phyloP scores from a whole-genome alignment of 1,140 invertebrate genomes.

The Neocloeon triangulifer region DNA sequence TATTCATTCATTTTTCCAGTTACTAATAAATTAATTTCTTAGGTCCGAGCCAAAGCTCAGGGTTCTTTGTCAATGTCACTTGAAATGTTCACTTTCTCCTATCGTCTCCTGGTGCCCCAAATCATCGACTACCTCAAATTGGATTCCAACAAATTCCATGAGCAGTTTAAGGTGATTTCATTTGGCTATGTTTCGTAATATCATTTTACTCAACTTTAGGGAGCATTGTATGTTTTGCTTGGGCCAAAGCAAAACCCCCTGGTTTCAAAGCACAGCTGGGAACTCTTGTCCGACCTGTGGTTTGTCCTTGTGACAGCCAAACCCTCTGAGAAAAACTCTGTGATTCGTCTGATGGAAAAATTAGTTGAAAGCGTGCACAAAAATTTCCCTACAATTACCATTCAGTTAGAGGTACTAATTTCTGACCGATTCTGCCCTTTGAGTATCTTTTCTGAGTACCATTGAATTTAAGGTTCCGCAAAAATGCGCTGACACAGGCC shows the following conservation, averaged over 20 bases:
- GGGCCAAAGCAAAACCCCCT: slow-evolving; percentile 36
- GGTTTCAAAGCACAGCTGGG: slow-evolving; percentile 51
- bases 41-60: slow-evolving; percentile 40
- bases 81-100: slow-evolving; percentile 32
- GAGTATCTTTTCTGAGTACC: too few relatives aligned
- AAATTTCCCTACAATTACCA: slow-evolving; percentile 30
- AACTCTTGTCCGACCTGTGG: slow-evolving; percentile 43
- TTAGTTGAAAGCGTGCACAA: slow-evolving; percentile 23
- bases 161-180: slow-evolving; percentile 39
- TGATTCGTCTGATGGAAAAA: slow-evolving; percentile 46
- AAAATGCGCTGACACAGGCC: slow-evolving; percentile 22
- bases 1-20: slow-evolving; percentile 3
- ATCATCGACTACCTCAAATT: slow-evolving; percentile 31
- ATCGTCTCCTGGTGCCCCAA: slow-evolving; percentile 27
- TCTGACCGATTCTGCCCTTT: too few relatives aligned
- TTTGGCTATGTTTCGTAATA: slow-evolving; percentile 3
- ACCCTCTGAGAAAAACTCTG: slow-evolving; percentile 58
- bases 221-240: slow-evolving; percentile 50
- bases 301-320: slow-evolving; percentile 43
- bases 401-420: slow-evolving; percentile 15
- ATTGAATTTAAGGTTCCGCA: slow-evolving; percentile 31
- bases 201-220: slow-evolving; percentile 21
- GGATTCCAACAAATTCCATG: slow-evolving; percentile 34
- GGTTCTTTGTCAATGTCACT: slow-evolving; percentile 23
- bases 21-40: too few relatives aligned